A percentile compares a stretch with the other conserved stretches of the same genome.
Conservation (phyloP, 2,888 invertebrate genomes). For the Caenorhabditis sp. region DNA sequence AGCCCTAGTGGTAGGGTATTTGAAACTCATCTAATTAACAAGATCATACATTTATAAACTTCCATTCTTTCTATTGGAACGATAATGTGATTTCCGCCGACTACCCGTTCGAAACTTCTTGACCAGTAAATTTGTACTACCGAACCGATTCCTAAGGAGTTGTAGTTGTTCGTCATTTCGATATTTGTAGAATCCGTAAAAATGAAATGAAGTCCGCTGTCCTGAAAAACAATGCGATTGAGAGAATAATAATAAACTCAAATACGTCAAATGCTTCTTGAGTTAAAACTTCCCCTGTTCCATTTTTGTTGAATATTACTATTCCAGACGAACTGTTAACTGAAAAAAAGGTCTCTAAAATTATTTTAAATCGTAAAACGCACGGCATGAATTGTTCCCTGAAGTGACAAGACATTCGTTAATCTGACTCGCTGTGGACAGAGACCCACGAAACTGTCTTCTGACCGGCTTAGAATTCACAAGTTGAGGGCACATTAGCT, state of each 20-base stretch:
- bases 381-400: no score
- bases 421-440: no score
- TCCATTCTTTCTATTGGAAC: conserved; percentile 41
- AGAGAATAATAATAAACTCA: background rate
- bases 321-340: conserved; percentile 34
- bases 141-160: conserved; percentile 31
- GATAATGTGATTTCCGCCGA: conserved; percentile 37
- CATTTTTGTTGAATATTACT: conserved; percentile 17
- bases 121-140: conserved; percentile 41
- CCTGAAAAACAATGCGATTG: conserved; percentile 12
- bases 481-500: no score
- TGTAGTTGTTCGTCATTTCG: background rate
- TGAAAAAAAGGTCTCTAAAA: background rate
- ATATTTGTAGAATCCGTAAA: conserved; percentile 27
- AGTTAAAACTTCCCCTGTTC: conserved; percentile 35
- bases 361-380: background rate
- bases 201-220: conserved; percentile 36
- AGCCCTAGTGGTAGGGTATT: no score
- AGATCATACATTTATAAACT: conserved; percentile 42
- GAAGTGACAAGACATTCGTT: no score
- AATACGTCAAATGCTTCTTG: conserved; percentile 41
- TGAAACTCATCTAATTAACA: no score
- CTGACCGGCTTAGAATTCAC: no score
- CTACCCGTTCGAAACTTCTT: conserved; percentile 25
- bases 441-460: no score